A percentile compares a stretch with the other conserved stretches of the same genome.
Conservation (phyloP, 2,113 vertebrate species). For the Chamaea fasciata region DNA sequence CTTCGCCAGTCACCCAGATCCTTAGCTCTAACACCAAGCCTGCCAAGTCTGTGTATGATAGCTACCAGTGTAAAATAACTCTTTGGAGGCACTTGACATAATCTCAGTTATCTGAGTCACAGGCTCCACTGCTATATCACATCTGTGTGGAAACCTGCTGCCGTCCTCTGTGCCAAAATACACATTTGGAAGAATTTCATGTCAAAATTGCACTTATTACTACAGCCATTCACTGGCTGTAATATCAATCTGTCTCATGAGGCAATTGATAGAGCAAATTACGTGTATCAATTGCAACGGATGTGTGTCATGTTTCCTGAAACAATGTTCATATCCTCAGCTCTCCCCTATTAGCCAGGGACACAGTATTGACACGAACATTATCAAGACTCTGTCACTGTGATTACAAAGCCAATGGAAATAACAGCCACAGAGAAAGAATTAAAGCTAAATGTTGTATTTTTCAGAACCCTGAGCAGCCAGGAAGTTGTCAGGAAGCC, state of each 20-base stretch:
- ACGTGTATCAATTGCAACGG: neutral
- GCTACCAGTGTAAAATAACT: neutral
- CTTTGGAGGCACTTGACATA: neutral
- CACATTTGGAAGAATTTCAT: neutral
- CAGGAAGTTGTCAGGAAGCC: neutral
- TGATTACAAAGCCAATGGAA: neutral
- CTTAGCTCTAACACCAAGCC: neutral
- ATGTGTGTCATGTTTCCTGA: neutral
- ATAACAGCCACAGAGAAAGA: neutral
- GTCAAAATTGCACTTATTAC: neutral
- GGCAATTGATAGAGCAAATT: neutral
- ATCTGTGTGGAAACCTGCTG: neutral
- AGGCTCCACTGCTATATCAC: accelerated
- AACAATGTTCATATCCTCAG: neutral
- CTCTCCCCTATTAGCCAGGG: neutral
- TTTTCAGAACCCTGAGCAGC: neutral
- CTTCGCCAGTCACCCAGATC: neutral
- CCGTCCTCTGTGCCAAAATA: neutral
- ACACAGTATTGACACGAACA: neutral
- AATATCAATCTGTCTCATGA: neutral
- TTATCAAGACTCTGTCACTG: neutral
- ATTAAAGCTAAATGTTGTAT: neutral
- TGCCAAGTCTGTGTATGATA: neutral
- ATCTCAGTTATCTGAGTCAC: neutral
- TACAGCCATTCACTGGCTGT: neutral